Evolutionary conservation across 2,888 invertebrate species (phyloP).

Genomic region (Sphecodes monilicornis): DNA sequence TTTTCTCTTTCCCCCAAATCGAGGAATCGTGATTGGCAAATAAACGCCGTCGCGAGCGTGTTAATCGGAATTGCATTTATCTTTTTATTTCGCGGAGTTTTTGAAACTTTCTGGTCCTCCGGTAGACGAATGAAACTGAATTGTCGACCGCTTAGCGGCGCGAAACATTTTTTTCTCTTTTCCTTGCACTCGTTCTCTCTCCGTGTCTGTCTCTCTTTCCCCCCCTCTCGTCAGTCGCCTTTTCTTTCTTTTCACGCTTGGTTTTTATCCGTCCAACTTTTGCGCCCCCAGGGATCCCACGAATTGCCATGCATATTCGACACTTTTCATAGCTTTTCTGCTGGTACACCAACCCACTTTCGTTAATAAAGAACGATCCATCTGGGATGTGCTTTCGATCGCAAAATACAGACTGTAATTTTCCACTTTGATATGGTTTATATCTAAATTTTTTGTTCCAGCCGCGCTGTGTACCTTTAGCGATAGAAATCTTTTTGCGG

Average conservation of each 20-base stretch:
- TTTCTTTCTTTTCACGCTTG: constrained; percentile 56
- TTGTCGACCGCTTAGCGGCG: constrained; percentile 50
- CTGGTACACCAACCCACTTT: constrained; percentile 51
- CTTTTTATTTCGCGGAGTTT: constrained; percentile 35
- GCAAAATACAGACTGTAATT: constrained; percentile 57
- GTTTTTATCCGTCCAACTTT: constrained; percentile 69
- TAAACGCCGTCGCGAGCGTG: background rate
- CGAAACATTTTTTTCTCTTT: constrained; percentile 47
- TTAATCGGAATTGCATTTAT: constrained; percentile 47
- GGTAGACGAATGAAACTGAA: constrained; percentile 67
- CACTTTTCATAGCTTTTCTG: constrained; percentile 59
- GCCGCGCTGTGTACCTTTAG: background rate
- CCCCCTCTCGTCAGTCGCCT: constrained; percentile 47
- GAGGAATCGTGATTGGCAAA: background rate
- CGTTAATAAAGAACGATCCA: constrained; percentile 67
- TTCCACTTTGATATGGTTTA: constrained; percentile 19
- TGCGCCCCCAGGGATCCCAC: constrained; percentile 64
- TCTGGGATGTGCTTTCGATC: constrained; percentile 57
- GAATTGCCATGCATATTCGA: constrained; percentile 72
- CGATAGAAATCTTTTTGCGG: background rate
- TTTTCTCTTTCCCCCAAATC: background rate
- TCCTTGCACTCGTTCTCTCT: constrained; percentile 16
- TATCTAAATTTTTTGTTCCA: constrained; percentile 22
- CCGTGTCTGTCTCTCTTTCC: constrained; percentile 11
- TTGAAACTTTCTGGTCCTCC: constrained; percentile 55